Evolutionary conservation across 2,113 vertebrate species (phyloP), one percentile per base, ranked within the genome.

Genomic region (Syrrhaptes paradoxus): DNA sequence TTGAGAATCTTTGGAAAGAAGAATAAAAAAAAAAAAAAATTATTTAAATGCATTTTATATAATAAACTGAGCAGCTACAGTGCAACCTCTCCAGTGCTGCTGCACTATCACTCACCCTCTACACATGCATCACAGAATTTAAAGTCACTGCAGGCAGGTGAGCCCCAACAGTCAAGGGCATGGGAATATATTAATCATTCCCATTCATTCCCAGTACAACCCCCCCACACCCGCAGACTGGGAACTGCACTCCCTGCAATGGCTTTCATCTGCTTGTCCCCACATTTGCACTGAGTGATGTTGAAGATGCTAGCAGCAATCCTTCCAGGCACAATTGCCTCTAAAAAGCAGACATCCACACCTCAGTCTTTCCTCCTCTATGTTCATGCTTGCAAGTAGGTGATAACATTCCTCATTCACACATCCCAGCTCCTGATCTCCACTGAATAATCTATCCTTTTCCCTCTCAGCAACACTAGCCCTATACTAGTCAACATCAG

Each of bases 131-230:
- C 25, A 5, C 0, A 87, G 67, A 88, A 95, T 58, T 61, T 58
- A n/a, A 88, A 93, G 86, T 90, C 88, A 94, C 74, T 91, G 81
- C 88, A 92, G 77, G 78, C 84, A 95, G 90, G 84, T 94, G 81
- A 95, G 90, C 74, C 74, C 79, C 89, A 80, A 76, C 45, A 89
- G 76, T 63, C 68, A 91, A 86, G 29, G 43, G 91, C 21, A 55
- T 2, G 24, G 83, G 78, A 94, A 85, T 71, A 76, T 34, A 85
- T 70, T 85, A 81, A 95, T 46, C 46, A 19, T 43, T 81, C 32
- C 70, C 71, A 86, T 71, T 89, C 93, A 28, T 67, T 75, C 25
- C 72, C 32, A 62, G 22, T 36, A 62, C n/a, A 29, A 38, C 24
- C n/a, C 17, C 17, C 10, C 54, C 59, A 65, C 24, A 54, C 74